Conservation (phyloP, 2,797 vertebrate species). For the Xenentodon cancila region DNA sequence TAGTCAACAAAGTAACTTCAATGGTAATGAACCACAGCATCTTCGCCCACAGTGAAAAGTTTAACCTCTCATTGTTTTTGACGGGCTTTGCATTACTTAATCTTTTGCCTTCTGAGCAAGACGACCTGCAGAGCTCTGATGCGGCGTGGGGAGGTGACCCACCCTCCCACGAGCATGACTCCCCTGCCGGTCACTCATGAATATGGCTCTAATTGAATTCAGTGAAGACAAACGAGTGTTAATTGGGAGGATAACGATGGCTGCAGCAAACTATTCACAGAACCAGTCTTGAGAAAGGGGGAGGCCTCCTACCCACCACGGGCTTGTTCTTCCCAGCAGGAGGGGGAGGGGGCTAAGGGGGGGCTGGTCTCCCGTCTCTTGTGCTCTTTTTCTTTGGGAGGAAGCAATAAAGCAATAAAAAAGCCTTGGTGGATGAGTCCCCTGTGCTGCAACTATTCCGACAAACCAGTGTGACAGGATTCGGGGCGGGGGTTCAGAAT, state of each 20-base stretch:
- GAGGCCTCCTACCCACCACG: slow-evolving; percentile 49
- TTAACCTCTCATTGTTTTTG: background rate
- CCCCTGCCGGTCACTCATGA: slow-evolving; percentile 73
- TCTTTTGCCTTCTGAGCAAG: slow-evolving; percentile 19
- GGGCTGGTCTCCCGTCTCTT: slow-evolving; percentile 58
- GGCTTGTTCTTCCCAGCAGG: slow-evolving; percentile 70
- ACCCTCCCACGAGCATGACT: slow-evolving; percentile 43
- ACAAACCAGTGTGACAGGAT: slow-evolving; percentile 44
- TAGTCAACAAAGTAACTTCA: background rate
- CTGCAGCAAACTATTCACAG: slow-evolving; percentile 61
- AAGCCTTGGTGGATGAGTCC: slow-evolving; percentile 54
- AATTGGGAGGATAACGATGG: slow-evolving; percentile 82
- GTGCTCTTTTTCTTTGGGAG: slow-evolving; percentile 75
- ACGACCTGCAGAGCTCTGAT: slow-evolving; percentile 50
- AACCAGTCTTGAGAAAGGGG: slow-evolving; percentile 44
- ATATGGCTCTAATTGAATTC: slow-evolving; percentile 80
- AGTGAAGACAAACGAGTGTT: slow-evolving; percentile 78
- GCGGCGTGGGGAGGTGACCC: slow-evolving; percentile 48
- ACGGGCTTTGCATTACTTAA: background rate
- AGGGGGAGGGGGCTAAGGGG: slow-evolving; percentile 31
- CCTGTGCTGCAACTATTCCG: slow-evolving; percentile 55
- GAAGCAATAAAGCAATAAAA: slow-evolving; percentile 83
- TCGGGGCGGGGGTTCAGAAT: slow-evolving; percentile 45
- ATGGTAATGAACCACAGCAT: background rate
- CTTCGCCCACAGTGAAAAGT: too few species aligned